Percentiles rank a stretch among this genome's conserved stretches.
These are phyloP conservation scores for Pachypsylla venusta DNA, from an alignment of 1,140 invertebrate species.

Conservation along the genomic window DNA sequence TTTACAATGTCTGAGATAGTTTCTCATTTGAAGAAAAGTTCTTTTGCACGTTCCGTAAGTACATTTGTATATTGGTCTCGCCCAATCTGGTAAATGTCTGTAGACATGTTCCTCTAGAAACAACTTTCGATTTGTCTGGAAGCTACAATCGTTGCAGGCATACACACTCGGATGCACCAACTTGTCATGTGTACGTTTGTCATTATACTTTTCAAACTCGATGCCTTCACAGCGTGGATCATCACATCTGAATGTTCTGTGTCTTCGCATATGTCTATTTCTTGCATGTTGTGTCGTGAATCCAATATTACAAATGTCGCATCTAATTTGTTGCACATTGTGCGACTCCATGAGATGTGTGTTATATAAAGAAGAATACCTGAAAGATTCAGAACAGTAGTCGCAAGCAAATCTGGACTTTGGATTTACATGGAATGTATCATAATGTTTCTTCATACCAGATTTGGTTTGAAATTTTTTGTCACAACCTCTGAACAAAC, in stretches of 20 bases:
- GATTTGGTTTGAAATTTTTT: not conserved
- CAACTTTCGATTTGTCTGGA: not conserved
- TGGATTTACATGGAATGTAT: not conserved
- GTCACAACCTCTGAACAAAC: too few relatives aligned
- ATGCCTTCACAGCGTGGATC: not conserved
- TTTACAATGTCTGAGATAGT: not conserved
- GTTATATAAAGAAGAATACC: not conserved
- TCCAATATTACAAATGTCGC: not conserved
- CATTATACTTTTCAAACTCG: not conserved
- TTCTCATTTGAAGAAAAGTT: not conserved
- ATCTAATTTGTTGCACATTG: not conserved
- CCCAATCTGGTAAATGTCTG: not conserved
- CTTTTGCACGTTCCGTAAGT: not conserved
- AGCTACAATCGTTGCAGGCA: not conserved
- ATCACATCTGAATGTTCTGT: conserved; percentile 4
- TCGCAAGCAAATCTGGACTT: not conserved
- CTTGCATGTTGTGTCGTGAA: not conserved
- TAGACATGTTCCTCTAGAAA: not conserved
- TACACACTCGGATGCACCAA: not conserved
- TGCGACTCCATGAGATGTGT: not conserved
- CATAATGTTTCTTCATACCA: not conserved
- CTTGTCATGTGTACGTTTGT: not conserved
- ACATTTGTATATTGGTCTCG: not conserved
- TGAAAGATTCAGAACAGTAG: not conserved
- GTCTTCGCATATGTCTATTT: not conserved